Evolutionary conservation across 2,113 vertebrate genomes (phyloP).

Genomic region (Morphnarchus princeps): DNA sequence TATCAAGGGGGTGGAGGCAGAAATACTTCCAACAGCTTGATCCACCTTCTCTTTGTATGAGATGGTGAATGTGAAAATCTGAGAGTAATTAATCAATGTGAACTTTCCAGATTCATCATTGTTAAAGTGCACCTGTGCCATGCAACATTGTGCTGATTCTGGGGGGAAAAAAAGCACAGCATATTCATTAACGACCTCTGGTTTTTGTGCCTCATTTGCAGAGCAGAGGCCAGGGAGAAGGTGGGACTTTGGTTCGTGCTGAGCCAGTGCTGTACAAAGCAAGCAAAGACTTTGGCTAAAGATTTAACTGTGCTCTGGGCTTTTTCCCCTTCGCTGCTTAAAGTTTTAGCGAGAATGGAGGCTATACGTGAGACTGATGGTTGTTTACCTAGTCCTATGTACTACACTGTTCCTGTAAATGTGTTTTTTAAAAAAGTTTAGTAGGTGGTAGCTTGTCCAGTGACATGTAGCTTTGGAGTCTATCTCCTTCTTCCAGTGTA

Average conservation of each 20-base stretch:
- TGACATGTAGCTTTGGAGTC: background rate
- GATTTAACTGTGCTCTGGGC: rapidly evolving
- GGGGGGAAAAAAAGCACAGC: background rate
- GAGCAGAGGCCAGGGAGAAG: background rate
- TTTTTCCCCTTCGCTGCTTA: background rate
- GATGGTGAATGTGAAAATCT: background rate
- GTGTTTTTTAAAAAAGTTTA: background rate
- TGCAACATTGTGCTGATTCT: conserved; percentile 40
- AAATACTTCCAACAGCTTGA: background rate
- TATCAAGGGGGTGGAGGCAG: background rate
- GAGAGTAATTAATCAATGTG: conserved; percentile 59
- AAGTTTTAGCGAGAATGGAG: background rate
- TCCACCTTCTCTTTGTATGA: background rate
- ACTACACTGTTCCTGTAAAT: background rate
- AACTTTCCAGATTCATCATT: conserved; percentile 42
- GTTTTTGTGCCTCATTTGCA: background rate
- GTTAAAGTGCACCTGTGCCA: conserved; percentile 46
- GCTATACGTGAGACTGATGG: background rate
- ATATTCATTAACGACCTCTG: conserved; percentile 10
- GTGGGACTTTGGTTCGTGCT: background rate
- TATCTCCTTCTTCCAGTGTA: background rate
- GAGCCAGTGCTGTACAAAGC: background rate
- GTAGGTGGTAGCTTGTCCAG: background rate
- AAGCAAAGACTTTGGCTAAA: background rate
- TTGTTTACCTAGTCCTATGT: background rate